These are phyloP conservation scores for Aplochiton taeniatus DNA, from an alignment of 2,797 vertebrate species.

Conservation along the genomic window DNA sequence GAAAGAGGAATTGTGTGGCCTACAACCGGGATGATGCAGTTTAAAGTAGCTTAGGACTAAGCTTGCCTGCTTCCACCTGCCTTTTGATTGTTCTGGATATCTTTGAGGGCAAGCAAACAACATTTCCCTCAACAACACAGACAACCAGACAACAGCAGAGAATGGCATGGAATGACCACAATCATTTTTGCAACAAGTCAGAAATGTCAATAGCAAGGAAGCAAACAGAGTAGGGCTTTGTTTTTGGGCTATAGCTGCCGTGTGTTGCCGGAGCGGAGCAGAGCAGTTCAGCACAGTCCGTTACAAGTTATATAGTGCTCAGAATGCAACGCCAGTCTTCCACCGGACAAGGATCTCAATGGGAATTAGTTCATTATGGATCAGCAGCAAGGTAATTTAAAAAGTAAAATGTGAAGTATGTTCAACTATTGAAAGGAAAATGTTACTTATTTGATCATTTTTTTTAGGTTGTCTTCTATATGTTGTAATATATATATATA, in stretches of 20 bases:
- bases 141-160: conserved; percentile 61
- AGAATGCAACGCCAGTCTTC: conserved; percentile 68
- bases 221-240: conserved; percentile 65
- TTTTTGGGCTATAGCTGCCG: conserved; percentile 52
- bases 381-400: conserved; percentile 72
- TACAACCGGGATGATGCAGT: no score
- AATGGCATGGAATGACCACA: conserved; percentile 71
- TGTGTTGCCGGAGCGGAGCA: conserved; percentile 47
- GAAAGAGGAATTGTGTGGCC: no score
- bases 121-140: conserved; percentile 52
- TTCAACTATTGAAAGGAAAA: conserved; percentile 1
- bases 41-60: conserved; percentile 20
- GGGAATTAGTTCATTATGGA: conserved; percentile 73
- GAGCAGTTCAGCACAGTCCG: conserved; percentile 54
- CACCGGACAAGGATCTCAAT: conserved; percentile 64
- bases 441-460: neutral
- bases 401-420: neutral
- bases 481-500: no score
- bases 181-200: conserved; percentile 77
- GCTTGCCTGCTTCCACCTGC: conserved; percentile 56
- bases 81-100: conserved; percentile 79
- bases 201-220: conserved; percentile 76
- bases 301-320: conserved; percentile 53
- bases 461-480: neutral
- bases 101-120: conserved; percentile 74